Evolutionary conservation across 2,113 vertebrate genomes (phyloP).

Genomic region (Pelvicachromis taeniatus): DNA sequence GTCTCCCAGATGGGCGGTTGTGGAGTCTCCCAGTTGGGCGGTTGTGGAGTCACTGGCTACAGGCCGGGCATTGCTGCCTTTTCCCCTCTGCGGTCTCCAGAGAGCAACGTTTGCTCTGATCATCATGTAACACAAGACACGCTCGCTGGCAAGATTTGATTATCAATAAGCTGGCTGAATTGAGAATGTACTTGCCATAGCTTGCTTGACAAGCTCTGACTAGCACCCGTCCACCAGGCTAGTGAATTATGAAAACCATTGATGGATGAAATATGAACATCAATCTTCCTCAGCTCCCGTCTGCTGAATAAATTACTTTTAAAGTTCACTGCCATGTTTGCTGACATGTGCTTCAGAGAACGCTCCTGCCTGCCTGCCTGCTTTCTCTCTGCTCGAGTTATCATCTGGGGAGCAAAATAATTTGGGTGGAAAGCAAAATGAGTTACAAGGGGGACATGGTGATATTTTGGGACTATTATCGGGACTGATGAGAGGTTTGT

Average conservation of each 20-base stretch:
- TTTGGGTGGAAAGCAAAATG: background rate
- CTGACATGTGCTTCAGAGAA: constrained; percentile 18
- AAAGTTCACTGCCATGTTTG: constrained; percentile 44
- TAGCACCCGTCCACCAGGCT: constrained; percentile 28
- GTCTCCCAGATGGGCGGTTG: background rate
- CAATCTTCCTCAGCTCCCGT: constrained; percentile 57
- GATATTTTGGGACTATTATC: background rate
- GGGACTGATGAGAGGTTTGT: constrained; percentile 29
- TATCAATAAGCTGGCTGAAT: constrained; percentile 33
- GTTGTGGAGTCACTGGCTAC: background rate
- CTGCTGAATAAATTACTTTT: constrained; percentile 60
- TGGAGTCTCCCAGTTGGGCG: background rate
- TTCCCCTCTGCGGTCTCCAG: background rate
- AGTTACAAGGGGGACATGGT: background rate
- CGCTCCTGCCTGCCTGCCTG: background rate
- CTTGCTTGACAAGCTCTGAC: constrained; percentile 48
- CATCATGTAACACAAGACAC: background rate
- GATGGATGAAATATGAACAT: constrained; percentile 69
- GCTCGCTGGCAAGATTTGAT: constrained; percentile 18
- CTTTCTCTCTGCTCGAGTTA: background rate
- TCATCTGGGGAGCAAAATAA: background rate
- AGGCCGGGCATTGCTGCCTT: background rate
- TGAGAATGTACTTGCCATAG: constrained; percentile 19
- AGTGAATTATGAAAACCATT: constrained; percentile 57
- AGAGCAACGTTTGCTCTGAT: background rate